Percentiles rank a stretch among this genome's conserved stretches.
These are phyloP conservation scores for Nesogale talazaci DNA, from an alignment of 2,113 vertebrate species.

Conservation along the genomic window DNA sequence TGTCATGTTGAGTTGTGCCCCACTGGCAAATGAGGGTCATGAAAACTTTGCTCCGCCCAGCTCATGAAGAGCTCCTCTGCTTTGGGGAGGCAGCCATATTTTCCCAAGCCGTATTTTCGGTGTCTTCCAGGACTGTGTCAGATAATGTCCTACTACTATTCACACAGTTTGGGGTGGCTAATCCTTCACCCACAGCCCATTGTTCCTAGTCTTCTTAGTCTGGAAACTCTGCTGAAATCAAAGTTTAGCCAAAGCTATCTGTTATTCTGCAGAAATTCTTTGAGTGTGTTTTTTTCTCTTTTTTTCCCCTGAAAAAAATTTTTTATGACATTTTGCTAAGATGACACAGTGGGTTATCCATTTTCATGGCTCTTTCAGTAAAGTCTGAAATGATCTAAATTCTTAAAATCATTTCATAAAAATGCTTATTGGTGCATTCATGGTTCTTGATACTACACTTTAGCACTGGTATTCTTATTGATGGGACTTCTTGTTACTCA, in stretches of 20 bases:
- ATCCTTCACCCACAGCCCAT: no score
- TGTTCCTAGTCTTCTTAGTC: no score
- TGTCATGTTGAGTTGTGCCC: no score
- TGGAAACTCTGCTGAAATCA: no score
- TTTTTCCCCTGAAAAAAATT: neutral
- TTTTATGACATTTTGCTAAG: neutral
- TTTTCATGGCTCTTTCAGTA: slow-evolving; percentile 2
- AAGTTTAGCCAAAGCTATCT: neutral
- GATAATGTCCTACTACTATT: no score
- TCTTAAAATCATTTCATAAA: slow-evolving; percentile 47
- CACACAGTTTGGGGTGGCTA: no score
- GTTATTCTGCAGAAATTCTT: neutral
- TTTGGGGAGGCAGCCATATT: no score
- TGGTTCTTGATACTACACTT: slow-evolving; percentile 30
- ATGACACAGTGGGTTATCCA: neutral
- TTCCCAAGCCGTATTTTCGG: no score
- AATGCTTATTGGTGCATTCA: neutral
- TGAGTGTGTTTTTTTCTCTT: neutral
- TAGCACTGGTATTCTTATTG: neutral
- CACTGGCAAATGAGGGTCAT: no score
- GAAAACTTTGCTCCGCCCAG: no score
- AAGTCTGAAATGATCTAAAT: neutral
- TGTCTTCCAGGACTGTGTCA: no score
- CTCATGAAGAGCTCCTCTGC: no score
- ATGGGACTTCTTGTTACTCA: neutral